Evolutionary conservation across 2,888 invertebrate genomes (phyloP), one percentile per base, ranked within the genome.

Genomic region (Harpalus rufipes): DNA sequence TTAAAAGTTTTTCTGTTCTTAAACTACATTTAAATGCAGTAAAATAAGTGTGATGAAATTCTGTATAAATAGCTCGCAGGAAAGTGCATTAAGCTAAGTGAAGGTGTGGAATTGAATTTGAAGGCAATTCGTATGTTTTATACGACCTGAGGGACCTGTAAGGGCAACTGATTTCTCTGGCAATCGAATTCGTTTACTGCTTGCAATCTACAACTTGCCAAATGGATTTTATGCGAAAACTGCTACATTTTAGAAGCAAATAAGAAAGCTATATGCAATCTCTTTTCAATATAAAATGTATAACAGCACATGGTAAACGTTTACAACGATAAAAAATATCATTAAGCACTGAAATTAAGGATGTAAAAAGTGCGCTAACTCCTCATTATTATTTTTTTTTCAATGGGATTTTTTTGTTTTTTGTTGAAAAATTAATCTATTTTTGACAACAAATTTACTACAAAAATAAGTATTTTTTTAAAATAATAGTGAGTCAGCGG

Each of bases 51-150:
- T 51, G 44, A 51, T 51, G 44, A 51, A 51, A 51, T 32, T 32
- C 44, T 51, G 44, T 51, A 51, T 51, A 51, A 51, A 51, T 51
- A 51, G 44, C 44, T 12, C 59, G 59, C 32, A 32, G 14, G 79
- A 79, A 56, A 79, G n/a, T 61, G 79, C 41, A 79, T 79, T 79
- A 78, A 21, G 16, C 79, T 79, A 79, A 79, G 79, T 79, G 79
- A 59, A 79, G 59, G 79, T 58, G 39, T 16, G 51, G 16, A 39
- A 61, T 79, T 58, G 14, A 58, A 79, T n/a, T 79, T 59, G 61
- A 79, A 25, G 32, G 68, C 68, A 68, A 68, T 68, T 68, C 32
- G 39, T 68, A 68, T 61, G 59, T 14, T 79, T 32, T 39, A 79
- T 79, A 7, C 14, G 79, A 58, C 79, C 56, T 32, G n/a, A 58